Evolutionary conservation across 1,140 invertebrate genomes (phyloP).

Genomic region (Drosophila oshimai): DNA sequence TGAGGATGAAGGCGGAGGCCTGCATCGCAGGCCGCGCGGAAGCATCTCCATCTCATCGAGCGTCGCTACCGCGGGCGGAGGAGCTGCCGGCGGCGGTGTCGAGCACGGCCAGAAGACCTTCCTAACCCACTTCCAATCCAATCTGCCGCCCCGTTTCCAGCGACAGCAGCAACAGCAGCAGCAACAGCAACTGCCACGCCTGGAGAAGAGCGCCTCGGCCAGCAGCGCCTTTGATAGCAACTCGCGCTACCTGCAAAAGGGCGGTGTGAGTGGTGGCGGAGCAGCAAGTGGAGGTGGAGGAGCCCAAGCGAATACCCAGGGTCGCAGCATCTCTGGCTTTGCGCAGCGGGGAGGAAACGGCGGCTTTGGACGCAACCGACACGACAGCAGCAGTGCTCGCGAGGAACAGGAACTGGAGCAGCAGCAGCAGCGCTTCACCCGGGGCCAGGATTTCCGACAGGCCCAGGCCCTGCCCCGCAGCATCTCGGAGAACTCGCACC

Average conservation of each 20-base stretch:
- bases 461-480: slow-evolving; percentile 70
- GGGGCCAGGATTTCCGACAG: slow-evolving; percentile 57
- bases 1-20: slow-evolving; percentile 49
- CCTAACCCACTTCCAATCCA: slow-evolving; percentile 89
- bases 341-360: slow-evolving; percentile 38
- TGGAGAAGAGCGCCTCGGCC: slow-evolving; percentile 82
- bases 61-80: slow-evolving; percentile 10
- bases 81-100: slow-evolving; percentile 6
- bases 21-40: slow-evolving; percentile 55
- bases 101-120: slow-evolving; percentile 83
- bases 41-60: slow-evolving; percentile 58
- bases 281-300: background rate
- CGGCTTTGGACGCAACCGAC: slow-evolving; percentile 70
- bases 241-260: slow-evolving; percentile 75
- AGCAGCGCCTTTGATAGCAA: slow-evolving; percentile 83
- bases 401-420: slow-evolving; percentile 48
- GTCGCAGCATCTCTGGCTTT: slow-evolving; percentile 63
- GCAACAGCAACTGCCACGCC: slow-evolving; percentile 52
- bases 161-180: slow-evolving; percentile 86
- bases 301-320: slow-evolving; percentile 7
- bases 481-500: slow-evolving; percentile 80
- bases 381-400: slow-evolving; percentile 71
- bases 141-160: slow-evolving; percentile 93
- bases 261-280: slow-evolving; percentile 17
- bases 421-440: slow-evolving; percentile 50